Conservation (phyloP, 2,113 vertebrate genomes). For the Scatophagus argus region DNA sequence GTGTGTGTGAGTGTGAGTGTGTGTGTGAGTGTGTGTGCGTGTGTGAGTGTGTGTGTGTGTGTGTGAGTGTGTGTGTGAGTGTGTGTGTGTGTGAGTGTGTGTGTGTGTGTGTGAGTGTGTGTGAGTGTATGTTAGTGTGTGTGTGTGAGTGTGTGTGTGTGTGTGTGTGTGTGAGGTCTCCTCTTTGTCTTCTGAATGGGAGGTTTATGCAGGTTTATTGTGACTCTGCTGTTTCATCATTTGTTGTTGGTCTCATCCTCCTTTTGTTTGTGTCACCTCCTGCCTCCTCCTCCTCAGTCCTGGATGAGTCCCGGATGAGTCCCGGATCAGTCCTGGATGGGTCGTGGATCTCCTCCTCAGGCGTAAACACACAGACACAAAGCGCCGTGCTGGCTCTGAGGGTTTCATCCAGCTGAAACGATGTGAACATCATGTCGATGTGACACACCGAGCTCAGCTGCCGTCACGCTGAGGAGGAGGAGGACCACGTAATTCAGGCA, state of each 20-base stretch:
- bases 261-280: slow-evolving; percentile 42
- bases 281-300: slow-evolving; percentile 20
- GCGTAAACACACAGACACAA: slow-evolving; percentile 50
- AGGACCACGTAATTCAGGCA: too few species aligned
- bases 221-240: slow-evolving; percentile 20
- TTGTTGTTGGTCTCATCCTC: slow-evolving; percentile 34
- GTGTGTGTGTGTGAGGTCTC: background rate
- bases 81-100: background rate
- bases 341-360: slow-evolving; percentile 48
- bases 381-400: background rate
- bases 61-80: background rate
- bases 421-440: slow-evolving; percentile 16
- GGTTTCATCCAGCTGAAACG: slow-evolving; percentile 30
- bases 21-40: background rate
- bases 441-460: background rate
- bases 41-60: slow-evolving; percentile 6
- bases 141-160: background rate
- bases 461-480: too few species aligned
- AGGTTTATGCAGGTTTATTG: slow-evolving; percentile 25
- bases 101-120: background rate
- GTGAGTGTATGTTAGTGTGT: background rate
- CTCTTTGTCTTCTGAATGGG: background rate
- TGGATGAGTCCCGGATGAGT: too few species aligned
- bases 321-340: slow-evolving; percentile 2
- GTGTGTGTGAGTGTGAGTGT: background rate